Conservation (phyloP, 2,797 vertebrate genomes). For the Toxotes lorentzi region DNA sequence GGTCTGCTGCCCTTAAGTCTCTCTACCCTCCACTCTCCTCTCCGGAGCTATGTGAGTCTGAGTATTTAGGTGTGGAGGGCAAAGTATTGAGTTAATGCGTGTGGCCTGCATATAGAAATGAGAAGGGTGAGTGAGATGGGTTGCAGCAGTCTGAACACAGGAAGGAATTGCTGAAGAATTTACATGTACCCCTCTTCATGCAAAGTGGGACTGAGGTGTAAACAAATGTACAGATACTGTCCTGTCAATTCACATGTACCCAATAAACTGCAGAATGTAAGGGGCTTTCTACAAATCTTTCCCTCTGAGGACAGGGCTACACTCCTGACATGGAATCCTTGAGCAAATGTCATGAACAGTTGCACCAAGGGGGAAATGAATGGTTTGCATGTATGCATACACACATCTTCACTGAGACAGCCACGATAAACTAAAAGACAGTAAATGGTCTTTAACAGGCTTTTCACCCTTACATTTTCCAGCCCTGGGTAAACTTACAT, state of each 20-base stretch:
- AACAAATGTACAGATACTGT: background rate
- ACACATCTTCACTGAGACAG: background rate
- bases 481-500: background rate
- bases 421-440: background rate
- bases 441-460: background rate
- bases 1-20: slow-evolving; percentile 1
- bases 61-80: slow-evolving; percentile 2
- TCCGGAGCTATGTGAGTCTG: background rate
- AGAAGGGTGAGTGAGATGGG: slow-evolving; percentile 20
- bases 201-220: background rate
- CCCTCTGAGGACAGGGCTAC: background rate
- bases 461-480: background rate
- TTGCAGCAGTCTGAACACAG: slow-evolving; percentile 40
- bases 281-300: background rate
- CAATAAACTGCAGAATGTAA: background rate
- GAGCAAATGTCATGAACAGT: slow-evolving; percentile 45
- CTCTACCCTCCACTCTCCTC: background rate
- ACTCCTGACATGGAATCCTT: slow-evolving; percentile 14
- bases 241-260: background rate
- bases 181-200: slow-evolving; percentile 6
- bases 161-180: slow-evolving; percentile 44
- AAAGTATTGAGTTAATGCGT: slow-evolving; percentile 14
- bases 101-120: slow-evolving; percentile 15
- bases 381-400: background rate
- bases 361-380: slow-evolving; percentile 8